Conservation (phyloP, 2,797 vertebrate genomes). For the Siniperca undulata region DNA sequence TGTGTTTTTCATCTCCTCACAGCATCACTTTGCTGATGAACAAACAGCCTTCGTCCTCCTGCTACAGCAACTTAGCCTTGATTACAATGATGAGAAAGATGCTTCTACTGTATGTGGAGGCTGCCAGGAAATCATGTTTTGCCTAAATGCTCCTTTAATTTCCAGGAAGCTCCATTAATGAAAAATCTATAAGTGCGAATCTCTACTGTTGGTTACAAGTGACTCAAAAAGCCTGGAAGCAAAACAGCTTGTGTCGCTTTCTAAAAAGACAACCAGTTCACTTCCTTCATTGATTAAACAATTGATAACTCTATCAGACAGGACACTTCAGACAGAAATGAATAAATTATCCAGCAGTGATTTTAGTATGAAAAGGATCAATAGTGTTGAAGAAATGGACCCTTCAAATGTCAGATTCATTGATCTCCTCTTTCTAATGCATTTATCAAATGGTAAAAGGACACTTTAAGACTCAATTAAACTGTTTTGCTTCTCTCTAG, state of each 20-base stretch:
- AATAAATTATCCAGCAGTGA: background rate
- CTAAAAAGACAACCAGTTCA: background rate
- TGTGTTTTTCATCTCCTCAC: background rate
- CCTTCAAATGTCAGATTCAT: background rate
- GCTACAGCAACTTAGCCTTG: background rate
- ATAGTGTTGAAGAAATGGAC: background rate
- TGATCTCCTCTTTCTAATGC: background rate
- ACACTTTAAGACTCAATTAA: background rate
- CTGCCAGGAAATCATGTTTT: background rate
- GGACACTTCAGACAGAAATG: background rate
- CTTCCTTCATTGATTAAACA: background rate
- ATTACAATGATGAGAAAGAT: background rate
- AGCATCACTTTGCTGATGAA: slow-evolving; percentile 7
- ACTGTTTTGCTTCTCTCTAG: too few species aligned
- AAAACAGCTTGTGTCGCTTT: background rate
- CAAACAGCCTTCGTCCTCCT: background rate
- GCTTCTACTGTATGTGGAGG: background rate
- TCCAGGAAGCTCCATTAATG: background rate
- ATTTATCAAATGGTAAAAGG: background rate
- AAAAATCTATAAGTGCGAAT: background rate
- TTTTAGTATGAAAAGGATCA: background rate
- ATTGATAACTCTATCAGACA: background rate
- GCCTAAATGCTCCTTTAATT: slow-evolving; percentile 6
- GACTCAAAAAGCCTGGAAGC: background rate
- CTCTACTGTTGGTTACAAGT: background rate